These are phyloP conservation scores for Halictus rubicundus DNA, from an alignment of 1,140 invertebrate species.

Conservation along the genomic window DNA sequence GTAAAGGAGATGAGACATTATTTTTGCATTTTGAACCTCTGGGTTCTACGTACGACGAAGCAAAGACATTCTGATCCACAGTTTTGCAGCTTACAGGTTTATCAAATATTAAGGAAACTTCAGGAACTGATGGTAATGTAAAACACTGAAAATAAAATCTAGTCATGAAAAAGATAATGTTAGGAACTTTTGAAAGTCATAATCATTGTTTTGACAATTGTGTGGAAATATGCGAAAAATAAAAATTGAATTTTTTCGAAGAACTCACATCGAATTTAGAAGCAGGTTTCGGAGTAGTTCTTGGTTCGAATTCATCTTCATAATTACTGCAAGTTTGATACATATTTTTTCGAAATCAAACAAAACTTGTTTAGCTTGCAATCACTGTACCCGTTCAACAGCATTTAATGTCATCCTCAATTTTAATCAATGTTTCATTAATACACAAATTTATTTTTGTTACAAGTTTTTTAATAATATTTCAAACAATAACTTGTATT, in stretches of 20 bases:
- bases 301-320: slow-evolving; percentile 67
- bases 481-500: neutral
- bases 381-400: neutral
- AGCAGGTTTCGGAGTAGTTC: slow-evolving; percentile 62
- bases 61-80: slow-evolving; percentile 1
- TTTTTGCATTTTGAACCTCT: neutral
- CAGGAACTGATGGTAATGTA: slow-evolving; percentile 65
- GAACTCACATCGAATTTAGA: slow-evolving; percentile 62
- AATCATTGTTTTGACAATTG: slow-evolving; percentile 1
- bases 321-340: slow-evolving; percentile 25
- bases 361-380: neutral
- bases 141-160: slow-evolving; percentile 60
- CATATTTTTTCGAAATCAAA: slow-evolving; percentile 29
- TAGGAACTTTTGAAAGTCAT: neutral
- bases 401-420: neutral
- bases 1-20: neutral
- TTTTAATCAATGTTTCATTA: neutral
- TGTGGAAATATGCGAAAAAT: neutral
- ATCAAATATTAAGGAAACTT: slow-evolving; percentile 70
- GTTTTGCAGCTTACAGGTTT: slow-evolving; percentile 35
- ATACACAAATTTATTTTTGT: neutral
- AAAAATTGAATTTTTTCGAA: slow-evolving; percentile 11
- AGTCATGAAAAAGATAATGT: neutral
- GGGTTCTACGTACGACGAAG: slow-evolving; percentile 1
- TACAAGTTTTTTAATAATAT: neutral